These are phyloP conservation scores for Cinclus cinclus DNA, from an alignment of 2,113 vertebrate genomes.

Conservation along the genomic window DNA sequence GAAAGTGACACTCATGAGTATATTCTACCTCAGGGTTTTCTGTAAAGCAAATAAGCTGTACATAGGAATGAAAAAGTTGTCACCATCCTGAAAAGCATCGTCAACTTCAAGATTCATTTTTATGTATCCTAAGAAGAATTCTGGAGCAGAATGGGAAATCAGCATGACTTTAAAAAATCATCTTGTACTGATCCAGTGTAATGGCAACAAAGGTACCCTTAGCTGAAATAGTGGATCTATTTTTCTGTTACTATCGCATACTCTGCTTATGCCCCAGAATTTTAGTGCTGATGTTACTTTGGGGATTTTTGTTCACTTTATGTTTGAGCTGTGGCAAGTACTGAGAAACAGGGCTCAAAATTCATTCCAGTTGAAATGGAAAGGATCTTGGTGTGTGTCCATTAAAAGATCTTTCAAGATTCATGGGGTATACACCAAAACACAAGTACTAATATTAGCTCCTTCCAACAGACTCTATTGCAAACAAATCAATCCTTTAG, in stretches of 20 bases:
- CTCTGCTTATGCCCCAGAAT: background rate
- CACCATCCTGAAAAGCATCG: background rate
- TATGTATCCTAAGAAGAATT: background rate
- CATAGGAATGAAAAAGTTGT: background rate
- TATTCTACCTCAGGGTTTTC: background rate
- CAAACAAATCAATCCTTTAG: background rate
- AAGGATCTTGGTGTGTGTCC: background rate
- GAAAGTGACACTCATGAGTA: background rate
- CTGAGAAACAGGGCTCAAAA: background rate
- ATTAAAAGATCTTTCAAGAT: background rate
- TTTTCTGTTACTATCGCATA: background rate
- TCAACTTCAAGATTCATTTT: background rate
- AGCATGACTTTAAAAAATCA: background rate
- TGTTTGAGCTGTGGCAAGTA: background rate
- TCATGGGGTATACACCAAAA: background rate
- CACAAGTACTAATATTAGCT: background rate
- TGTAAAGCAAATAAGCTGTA: background rate
- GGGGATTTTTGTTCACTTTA: background rate
- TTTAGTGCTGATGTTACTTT: background rate
- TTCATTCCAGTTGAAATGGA: background rate
- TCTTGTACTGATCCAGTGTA: background rate
- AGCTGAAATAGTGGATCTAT: background rate
- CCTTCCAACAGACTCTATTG: background rate
- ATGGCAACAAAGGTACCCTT: background rate
- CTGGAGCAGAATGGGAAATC: background rate